phyloP scores from a whole-genome alignment of 2,888 invertebrate genomes.

The Callosobruchus maculatus region DNA sequence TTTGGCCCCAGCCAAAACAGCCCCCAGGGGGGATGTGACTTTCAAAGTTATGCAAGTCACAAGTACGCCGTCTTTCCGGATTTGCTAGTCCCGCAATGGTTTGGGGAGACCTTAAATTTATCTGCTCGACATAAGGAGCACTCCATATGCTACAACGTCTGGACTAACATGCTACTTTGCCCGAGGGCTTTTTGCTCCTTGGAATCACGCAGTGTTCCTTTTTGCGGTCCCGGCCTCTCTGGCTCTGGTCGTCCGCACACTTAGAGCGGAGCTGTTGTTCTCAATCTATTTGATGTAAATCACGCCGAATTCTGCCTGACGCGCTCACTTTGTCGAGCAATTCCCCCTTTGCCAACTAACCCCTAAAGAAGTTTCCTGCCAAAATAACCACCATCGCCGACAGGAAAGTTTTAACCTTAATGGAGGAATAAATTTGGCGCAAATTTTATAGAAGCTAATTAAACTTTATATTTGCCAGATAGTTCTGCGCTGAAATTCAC shows the following conservation, averaged over 20 bases:
- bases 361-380: neutral
- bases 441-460: neutral
- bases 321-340: neutral
- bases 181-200: neutral
- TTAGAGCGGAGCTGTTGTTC: neutral
- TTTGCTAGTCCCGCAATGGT: too few species aligned
- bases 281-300: neutral
- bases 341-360: neutral
- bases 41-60: too few species aligned
- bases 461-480: constrained; percentile 1
- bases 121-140: too few species aligned
- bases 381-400: neutral
- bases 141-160: too few species aligned
- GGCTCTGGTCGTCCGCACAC: neutral
- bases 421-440: neutral
- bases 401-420: neutral
- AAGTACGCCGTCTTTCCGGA: too few species aligned
- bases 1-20: too few species aligned
- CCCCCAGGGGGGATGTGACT: too few species aligned
- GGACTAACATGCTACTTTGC: neutral
- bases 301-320: neutral
- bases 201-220: neutral
- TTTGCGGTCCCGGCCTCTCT: neutral
- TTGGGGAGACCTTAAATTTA: too few species aligned
- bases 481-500: neutral